Evolutionary conservation across 35 echinoderm and acorn worm genomes (phyloP).

Genomic region (Anneissia japonica): DNA sequence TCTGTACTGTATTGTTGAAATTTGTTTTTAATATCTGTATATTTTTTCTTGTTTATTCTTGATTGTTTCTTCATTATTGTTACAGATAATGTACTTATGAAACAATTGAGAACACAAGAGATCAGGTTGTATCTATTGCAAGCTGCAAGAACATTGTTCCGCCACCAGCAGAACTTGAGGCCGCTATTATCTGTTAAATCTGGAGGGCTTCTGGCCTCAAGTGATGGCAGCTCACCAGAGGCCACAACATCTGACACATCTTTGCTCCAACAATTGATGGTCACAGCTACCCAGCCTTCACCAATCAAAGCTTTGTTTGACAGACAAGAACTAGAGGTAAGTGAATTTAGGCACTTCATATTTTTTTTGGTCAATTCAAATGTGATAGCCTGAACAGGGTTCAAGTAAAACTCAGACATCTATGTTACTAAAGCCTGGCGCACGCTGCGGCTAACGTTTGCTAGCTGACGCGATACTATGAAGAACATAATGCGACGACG

Average conservation of each 20-base stretch:
- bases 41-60: not conserved
- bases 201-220: not conserved
- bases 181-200: conserved; percentile 64
- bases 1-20: too few species aligned
- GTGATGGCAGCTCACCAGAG: conserved; percentile 18
- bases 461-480: too few species aligned
- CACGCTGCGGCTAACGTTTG: too few species aligned
- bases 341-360: too few species aligned
- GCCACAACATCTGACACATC: conserved; percentile 40
- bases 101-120: conserved; percentile 75
- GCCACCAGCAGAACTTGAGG: conserved; percentile 72
- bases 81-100: conserved; percentile 56
- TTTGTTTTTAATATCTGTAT: too few species aligned
- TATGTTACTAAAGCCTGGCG: too few species aligned
- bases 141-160: conserved; percentile 76
- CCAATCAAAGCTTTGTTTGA: conserved; percentile 91
- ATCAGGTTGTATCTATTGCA: conserved; percentile 76
- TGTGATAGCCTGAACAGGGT: too few species aligned
- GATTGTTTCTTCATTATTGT: not conserved
- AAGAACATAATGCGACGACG: too few species aligned
- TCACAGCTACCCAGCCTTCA: conserved; percentile 85
- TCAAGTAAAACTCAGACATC: too few species aligned
- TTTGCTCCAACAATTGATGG: conserved; percentile 87
- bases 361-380: too few species aligned
- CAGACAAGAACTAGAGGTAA: conserved; percentile 79